These are phyloP conservation scores for Silurus aristotelis DNA, from an alignment of 2,797 vertebrate species.

Conservation along the genomic window DNA sequence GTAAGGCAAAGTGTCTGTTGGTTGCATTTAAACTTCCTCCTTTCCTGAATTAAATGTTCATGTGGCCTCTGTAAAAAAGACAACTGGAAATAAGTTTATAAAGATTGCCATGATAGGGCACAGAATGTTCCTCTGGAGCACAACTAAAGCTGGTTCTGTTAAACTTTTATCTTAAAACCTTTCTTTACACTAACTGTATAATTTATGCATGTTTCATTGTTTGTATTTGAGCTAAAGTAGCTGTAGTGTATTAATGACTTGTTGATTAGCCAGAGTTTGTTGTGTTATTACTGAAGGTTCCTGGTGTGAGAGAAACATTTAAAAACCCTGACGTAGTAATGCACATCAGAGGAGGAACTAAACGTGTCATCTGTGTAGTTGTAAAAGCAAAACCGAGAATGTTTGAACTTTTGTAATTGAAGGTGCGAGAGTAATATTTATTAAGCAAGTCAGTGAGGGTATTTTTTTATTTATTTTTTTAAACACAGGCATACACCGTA, in stretches of 20 bases:
- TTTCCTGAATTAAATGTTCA: background rate
- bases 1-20: background rate
- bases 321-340: background rate
- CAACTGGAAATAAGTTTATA: constrained; percentile 7
- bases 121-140: background rate
- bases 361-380: background rate
- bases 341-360: constrained; percentile 14
- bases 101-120: constrained; percentile 6
- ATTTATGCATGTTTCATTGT: background rate
- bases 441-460: constrained; percentile 37
- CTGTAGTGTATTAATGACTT: constrained; percentile 1
- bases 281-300: constrained; percentile 23
- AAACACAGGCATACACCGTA: constrained; percentile 42
- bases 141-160: background rate
- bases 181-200: background rate
- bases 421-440: constrained; percentile 45
- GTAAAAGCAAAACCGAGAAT: constrained; percentile 18
- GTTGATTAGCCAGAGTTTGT: constrained; percentile 17
- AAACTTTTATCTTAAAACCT: background rate
- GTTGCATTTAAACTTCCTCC: background rate
- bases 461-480: constrained; percentile 27
- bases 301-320: constrained; percentile 10
- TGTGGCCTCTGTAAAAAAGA: background rate
- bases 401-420: constrained; percentile 10
- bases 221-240: background rate